These are phyloP conservation scores for Lycocorax pyrrhopterus DNA, from an alignment of 2,113 vertebrate species.

Conservation along the genomic window DNA sequence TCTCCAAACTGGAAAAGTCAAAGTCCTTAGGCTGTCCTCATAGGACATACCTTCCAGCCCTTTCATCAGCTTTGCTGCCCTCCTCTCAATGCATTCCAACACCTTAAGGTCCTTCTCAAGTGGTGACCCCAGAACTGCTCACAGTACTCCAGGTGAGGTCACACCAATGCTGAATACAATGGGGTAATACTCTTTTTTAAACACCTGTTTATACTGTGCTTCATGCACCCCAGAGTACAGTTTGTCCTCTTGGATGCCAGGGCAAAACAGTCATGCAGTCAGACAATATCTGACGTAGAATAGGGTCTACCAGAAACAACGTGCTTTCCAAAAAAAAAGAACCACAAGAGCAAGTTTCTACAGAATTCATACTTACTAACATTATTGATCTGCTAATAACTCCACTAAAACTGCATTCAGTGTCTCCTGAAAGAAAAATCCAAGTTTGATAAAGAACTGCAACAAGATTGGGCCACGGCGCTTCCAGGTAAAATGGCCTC, in stretches of 20 bases:
- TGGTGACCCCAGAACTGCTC: background rate
- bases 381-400: background rate
- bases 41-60: background rate
- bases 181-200: background rate
- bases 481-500: background rate
- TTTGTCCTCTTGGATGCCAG: background rate
- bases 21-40: background rate
- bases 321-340: background rate
- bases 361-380: background rate
- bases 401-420: background rate
- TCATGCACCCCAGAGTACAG: background rate
- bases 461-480: background rate
- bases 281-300: background rate
- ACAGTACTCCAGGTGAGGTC: background rate
- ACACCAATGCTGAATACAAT: rapidly evolving
- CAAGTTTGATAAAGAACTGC: background rate
- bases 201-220: background rate
- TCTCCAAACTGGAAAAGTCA: background rate
- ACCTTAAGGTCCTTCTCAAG: background rate
- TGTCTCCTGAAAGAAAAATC: background rate
- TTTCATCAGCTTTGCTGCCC: background rate
- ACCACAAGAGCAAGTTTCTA: background rate
- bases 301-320: background rate
- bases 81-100: background rate
- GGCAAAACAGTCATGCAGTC: background rate